These are phyloP conservation scores for Cheracebus regulus DNA, from an alignment of 2,797 vertebrate species.

Conservation along the genomic window DNA sequence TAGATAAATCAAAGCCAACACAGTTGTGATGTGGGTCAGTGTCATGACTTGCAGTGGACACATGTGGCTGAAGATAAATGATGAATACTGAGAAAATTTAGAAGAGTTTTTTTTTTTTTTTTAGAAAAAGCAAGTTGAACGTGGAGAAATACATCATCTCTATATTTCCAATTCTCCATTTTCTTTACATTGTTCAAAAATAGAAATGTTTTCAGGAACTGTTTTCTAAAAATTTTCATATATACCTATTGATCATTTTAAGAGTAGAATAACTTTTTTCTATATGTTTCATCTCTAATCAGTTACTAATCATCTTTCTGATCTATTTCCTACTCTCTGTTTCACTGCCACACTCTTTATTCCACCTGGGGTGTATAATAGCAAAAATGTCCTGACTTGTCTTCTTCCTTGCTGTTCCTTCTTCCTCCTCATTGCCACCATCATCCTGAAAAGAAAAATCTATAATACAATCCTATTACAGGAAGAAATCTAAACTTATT, in stretches of 20 bases:
- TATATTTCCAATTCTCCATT: neutral
- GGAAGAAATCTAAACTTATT: neutral
- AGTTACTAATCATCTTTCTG: neutral
- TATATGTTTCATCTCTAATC: neutral
- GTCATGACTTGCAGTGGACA: neutral
- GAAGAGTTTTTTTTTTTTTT: neutral
- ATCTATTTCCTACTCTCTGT: neutral
- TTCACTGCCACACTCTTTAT: neutral
- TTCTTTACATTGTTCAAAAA: neutral
- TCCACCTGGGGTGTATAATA: neutral
- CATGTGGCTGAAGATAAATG: neutral
- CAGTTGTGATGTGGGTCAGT: neutral
- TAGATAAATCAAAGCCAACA: neutral
- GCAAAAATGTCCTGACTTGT: neutral
- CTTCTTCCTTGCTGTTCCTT: neutral
- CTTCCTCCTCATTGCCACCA: neutral
- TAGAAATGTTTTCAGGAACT: neutral
- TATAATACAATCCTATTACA: neutral
- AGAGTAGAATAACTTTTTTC: neutral
- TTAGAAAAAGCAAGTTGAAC: neutral
- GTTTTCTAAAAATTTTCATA: neutral
- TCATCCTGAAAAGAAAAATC: neutral
- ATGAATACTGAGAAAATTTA: neutral
- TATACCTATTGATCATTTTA: neutral
- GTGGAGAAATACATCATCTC: neutral